These are phyloP conservation scores for Argyrosomus regius DNA, from an alignment of 2,797 vertebrate genomes.

Conservation along the genomic window DNA sequence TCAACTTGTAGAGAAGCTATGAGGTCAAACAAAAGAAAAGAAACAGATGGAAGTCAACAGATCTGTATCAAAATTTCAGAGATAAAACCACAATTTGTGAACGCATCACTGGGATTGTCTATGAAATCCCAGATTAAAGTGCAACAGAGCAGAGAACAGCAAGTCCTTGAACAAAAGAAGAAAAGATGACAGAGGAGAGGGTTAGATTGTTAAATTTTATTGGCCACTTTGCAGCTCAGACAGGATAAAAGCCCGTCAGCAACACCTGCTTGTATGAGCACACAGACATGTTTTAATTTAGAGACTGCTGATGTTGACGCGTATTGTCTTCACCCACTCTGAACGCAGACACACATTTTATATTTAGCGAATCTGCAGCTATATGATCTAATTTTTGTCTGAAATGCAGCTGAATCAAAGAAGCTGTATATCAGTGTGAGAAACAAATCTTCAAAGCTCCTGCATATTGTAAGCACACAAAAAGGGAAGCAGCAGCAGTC, in stretches of 20 bases:
- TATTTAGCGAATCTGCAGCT: slow-evolving; percentile 26
- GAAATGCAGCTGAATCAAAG: slow-evolving; percentile 50
- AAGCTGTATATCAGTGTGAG: slow-evolving; percentile 16
- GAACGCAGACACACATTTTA: slow-evolving; percentile 19
- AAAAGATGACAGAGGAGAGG: slow-evolving; percentile 11
- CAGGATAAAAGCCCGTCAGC: slow-evolving; percentile 37
- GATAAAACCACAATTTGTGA: slow-evolving; percentile 51
- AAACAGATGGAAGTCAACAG: slow-evolving; percentile 18
- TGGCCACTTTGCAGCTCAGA: slow-evolving; percentile 35
- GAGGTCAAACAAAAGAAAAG: slow-evolving; percentile 30
- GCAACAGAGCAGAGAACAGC: slow-evolving; percentile 40
- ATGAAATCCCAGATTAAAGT: slow-evolving; percentile 35
- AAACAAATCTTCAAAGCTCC: slow-evolving; percentile 50
- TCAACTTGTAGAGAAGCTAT: slow-evolving; percentile 13
- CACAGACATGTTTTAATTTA: slow-evolving; percentile 21
- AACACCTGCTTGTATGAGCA: slow-evolving; percentile 22
- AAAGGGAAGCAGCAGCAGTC: slow-evolving; percentile 33
- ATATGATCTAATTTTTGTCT: slow-evolving; percentile 32
- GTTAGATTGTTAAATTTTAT: slow-evolving; percentile 22
- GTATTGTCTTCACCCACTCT: not conserved
- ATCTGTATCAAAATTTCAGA: slow-evolving; percentile 53
- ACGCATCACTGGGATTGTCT: slow-evolving; percentile 26
- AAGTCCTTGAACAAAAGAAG: slow-evolving; percentile 34
- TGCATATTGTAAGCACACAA: slow-evolving; percentile 33
- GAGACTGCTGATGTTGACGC: not conserved